These are phyloP conservation scores for Rhodinocichla rosea DNA, from an alignment of 2,113 vertebrate species.

Conservation along the genomic window DNA sequence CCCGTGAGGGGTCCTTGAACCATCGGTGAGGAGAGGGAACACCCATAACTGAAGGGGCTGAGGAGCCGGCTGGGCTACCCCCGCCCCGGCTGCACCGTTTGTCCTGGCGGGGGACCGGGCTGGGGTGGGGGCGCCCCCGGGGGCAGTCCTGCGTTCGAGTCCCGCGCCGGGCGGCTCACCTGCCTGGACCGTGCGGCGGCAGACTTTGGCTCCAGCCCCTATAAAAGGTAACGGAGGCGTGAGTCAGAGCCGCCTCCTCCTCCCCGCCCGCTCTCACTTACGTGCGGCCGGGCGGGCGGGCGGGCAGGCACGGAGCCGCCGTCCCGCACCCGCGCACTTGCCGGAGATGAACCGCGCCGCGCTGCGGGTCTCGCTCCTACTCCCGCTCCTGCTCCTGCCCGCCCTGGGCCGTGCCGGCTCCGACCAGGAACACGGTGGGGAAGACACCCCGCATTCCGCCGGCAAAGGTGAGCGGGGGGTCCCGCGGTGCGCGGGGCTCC, in stretches of 20 bases:
- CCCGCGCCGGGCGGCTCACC: not conserved
- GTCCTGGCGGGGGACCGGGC: not conserved
- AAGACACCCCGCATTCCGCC: not conserved
- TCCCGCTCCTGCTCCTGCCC: conserved; percentile 2
- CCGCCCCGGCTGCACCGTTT: rapidly evolving
- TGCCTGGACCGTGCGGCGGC: not conserved
- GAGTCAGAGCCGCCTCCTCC: conserved; percentile 47
- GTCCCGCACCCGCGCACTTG: conserved; percentile 35
- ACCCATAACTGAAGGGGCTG: rapidly evolving
- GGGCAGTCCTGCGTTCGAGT: rapidly evolving
- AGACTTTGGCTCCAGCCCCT: conserved; percentile 54
- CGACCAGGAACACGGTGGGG: not conserved
- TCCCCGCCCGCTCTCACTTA: conserved; percentile 52
- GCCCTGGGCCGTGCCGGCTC: not conserved
- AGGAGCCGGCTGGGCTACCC: rapidly evolving
- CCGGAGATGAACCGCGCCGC: conserved; percentile 17
- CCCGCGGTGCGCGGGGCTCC: not conserved
- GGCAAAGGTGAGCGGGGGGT: conserved; percentile 1
- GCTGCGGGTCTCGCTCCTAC: not conserved
- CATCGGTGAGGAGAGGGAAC: too few species aligned
- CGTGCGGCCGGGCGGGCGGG: not conserved
- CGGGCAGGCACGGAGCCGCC: not conserved
- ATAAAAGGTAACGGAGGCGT: conserved; percentile 60
- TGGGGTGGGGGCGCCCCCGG: not conserved
- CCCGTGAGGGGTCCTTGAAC: too few species aligned